A percentile compares a stretch with the other conserved stretches of the same genome.
Evolutionary conservation across 2,797 vertebrate species (phyloP).

Genomic region (Gephyroberyx darwinii): DNA sequence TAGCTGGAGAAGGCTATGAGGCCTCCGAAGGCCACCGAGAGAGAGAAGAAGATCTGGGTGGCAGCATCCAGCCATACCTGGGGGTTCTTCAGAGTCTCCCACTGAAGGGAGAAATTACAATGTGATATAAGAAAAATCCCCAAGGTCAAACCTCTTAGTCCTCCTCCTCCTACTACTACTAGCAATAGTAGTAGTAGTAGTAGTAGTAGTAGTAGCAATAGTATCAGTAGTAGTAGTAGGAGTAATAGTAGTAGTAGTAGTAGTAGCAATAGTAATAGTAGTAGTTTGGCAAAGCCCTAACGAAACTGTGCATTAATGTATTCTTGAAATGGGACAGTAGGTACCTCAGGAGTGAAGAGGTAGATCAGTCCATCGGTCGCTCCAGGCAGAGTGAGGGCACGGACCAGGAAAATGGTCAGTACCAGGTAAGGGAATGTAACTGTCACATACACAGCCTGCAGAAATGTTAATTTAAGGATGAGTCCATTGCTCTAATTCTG

Average conservation of each 20-base stretch:
- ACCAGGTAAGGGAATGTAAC: constrained; percentile 89
- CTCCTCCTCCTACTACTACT: too few species aligned
- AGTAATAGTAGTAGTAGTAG: too few species aligned
- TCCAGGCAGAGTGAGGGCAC: constrained; percentile 87
- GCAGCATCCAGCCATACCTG: constrained; percentile 92
- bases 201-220: too few species aligned
- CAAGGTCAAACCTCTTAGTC: too few species aligned
- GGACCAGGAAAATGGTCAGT: constrained; percentile 88
- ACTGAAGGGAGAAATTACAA: constrained; percentile 69
- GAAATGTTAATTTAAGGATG: too few species aligned
- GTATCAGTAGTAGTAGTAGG: too few species aligned
- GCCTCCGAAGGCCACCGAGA: constrained; percentile 90
- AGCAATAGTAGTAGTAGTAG: too few species aligned
- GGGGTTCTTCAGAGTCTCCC: constrained; percentile 82
- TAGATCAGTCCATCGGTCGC: constrained; percentile 84
- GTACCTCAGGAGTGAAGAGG: constrained; percentile 90
- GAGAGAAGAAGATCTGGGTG: constrained; percentile 94
- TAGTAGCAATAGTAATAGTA: too few species aligned
- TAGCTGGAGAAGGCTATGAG: constrained; percentile 89
- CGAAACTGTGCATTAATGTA: too few species aligned
- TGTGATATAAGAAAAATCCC: too few species aligned
- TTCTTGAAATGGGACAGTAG: constrained; percentile 48
- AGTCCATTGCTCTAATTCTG: too few species aligned
- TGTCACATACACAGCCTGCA: constrained; percentile 90
- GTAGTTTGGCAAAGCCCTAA: too few species aligned